Conservation (phyloP, 2,797 vertebrate genomes). For the Falco rusticolus region DNA sequence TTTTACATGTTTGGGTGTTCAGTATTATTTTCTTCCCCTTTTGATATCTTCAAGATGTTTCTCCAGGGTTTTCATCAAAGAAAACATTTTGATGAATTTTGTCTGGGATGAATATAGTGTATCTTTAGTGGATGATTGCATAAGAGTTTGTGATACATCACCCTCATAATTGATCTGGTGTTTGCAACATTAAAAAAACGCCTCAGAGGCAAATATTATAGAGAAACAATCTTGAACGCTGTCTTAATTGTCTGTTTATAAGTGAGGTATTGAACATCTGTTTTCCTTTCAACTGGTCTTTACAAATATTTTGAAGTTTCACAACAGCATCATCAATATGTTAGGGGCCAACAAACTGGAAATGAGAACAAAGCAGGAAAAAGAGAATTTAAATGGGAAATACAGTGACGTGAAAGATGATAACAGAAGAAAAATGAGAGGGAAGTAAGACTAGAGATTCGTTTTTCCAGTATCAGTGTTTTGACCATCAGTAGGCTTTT, state of each 20-base stretch:
- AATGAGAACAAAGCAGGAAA: not conserved
- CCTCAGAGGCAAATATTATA: constrained; percentile 39
- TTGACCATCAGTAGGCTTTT: not conserved
- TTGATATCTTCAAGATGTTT: constrained; percentile 16
- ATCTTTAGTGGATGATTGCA: not conserved
- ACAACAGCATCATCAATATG: not conserved
- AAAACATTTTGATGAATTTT: constrained; percentile 32
- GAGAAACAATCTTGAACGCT: not conserved
- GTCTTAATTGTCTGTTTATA: constrained; percentile 27
- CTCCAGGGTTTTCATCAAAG: constrained; percentile 27
- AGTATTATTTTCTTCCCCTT: not conserved
- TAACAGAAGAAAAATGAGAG: not conserved
- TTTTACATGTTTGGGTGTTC: not conserved
- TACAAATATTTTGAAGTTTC: not conserved
- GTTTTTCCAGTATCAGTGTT: not conserved
- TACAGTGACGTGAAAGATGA: not conserved
- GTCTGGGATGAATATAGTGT: not conserved
- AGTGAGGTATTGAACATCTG: constrained; percentile 20
- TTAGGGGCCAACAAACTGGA: not conserved
- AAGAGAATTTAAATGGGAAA: not conserved
- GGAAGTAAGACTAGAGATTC: not conserved
- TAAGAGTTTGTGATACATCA: constrained; percentile 11
- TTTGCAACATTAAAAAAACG: constrained; percentile 19
- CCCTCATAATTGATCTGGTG: constrained; percentile 34
- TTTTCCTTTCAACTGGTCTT: constrained; percentile 8